Evolutionary conservation across 2,113 vertebrate genomes (phyloP).

Genomic region (Nycticebus coucang): DNA sequence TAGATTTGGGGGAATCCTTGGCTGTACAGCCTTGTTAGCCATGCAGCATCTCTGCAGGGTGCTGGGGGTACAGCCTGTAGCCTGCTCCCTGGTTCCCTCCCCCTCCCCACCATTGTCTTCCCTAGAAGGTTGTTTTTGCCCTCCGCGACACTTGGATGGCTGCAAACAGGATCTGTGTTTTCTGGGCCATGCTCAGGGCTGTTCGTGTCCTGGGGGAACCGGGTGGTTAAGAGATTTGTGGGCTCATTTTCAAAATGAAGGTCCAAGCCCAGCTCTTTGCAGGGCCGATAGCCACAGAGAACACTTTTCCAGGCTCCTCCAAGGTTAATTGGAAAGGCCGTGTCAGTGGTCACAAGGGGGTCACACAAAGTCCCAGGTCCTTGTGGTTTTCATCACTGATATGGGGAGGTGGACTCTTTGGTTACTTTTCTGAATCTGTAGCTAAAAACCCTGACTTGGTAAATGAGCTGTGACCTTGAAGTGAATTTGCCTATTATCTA

Average conservation of each 20-base stretch:
- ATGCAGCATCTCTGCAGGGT: neutral
- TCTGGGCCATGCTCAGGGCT: neutral
- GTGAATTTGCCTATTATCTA: conserved; percentile 86
- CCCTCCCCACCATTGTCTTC: neutral
- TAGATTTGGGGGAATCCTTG: neutral
- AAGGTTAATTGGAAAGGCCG: fast-evolving
- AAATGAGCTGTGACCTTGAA: conserved; percentile 88
- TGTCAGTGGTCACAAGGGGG: neutral
- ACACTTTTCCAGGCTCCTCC: neutral
- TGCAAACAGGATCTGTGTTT: neutral
- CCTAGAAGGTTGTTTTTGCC: neutral
- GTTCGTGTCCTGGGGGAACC: neutral
- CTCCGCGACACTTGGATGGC: neutral
- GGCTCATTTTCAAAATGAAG: neutral
- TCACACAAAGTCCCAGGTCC: fast-evolving
- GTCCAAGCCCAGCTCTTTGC: neutral
- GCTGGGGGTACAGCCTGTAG: neutral
- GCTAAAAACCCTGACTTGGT: conserved; percentile 85
- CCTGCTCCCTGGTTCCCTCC: no score
- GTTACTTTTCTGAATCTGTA: conserved; percentile 57
- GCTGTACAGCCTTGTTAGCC: neutral
- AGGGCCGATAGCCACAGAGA: neutral
- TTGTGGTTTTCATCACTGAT: fast-evolving
- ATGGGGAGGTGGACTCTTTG: neutral
- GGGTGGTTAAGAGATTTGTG: neutral